These are phyloP conservation scores for Blera fallax DNA, from an alignment of 2,888 invertebrate genomes.

Conservation along the genomic window DNA sequence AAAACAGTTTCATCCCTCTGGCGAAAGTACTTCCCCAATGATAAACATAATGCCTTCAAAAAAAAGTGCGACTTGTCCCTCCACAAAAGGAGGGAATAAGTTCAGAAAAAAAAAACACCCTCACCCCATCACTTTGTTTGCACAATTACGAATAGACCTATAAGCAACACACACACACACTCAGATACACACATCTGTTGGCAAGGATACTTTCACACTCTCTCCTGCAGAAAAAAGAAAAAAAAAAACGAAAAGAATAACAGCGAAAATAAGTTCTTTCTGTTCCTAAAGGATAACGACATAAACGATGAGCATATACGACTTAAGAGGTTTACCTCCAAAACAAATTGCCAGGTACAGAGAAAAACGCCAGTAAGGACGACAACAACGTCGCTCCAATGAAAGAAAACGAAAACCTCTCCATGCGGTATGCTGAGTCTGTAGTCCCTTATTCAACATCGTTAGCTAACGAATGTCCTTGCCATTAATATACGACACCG, in stretches of 20 bases:
- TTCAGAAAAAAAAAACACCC: neutral
- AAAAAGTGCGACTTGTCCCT: constrained; percentile 38
- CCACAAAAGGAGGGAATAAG: neutral
- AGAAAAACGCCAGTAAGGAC: neutral
- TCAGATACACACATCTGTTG: neutral
- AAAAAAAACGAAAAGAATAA: constrained; percentile 20
- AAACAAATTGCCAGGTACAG: constrained; percentile 58
- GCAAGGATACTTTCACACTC: neutral
- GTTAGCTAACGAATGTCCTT: constrained; percentile 63
- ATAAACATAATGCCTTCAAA: constrained; percentile 46
- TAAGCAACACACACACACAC: neutral
- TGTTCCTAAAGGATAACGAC: constrained; percentile 61
- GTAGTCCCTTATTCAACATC: constrained; percentile 50
- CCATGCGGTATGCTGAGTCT: neutral
- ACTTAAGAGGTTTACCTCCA: constrained; percentile 43
- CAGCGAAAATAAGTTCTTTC: constrained; percentile 42
- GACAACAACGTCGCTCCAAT: neutral
- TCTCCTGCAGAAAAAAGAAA: neutral
- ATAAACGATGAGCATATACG: constrained; percentile 55
- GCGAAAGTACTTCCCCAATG: constrained; percentile 44
- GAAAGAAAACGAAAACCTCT: constrained; percentile 23
- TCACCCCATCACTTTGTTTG: constrained; percentile 6
- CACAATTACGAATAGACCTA: constrained; percentile 6
- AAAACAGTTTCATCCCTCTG: constrained; percentile 11
- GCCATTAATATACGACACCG: constrained; percentile 70